A percentile compares a stretch with the other conserved stretches of the same genome.
phyloP scores from a whole-genome alignment of 53 echinoderm and acorn worm genomes.

The Henricia sp. region DNA sequence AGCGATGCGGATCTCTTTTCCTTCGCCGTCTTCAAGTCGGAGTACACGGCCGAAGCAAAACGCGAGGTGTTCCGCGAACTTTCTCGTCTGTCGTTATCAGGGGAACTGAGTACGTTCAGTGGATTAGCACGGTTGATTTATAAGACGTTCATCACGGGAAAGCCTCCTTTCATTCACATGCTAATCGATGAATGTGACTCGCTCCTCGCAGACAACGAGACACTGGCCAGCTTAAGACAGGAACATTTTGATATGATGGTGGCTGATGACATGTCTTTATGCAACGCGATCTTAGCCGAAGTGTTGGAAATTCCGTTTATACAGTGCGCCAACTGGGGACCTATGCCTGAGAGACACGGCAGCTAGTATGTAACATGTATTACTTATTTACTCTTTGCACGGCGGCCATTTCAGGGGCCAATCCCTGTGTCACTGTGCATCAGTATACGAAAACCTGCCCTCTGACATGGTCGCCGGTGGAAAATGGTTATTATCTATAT shows the following conservation, averaged over 20 bases:
- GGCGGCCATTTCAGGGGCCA: no score
- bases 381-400: background rate
- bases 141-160: background rate
- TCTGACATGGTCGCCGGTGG: no score
- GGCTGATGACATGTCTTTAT: background rate
- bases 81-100: background rate
- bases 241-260: conserved; percentile 38
- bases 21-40: conserved; percentile 19
- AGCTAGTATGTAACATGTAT: conserved; percentile 1
- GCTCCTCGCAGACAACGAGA: background rate
- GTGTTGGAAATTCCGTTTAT: conserved; percentile 35
- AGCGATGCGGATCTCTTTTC: conserved; percentile 13
- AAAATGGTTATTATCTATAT: no score
- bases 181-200: background rate
- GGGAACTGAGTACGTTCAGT: background rate
- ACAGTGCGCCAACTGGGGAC: background rate
- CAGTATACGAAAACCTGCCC: no score
- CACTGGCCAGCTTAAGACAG: background rate
- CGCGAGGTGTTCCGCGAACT: conserved; percentile 1
- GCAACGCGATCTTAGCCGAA: conserved; percentile 12
- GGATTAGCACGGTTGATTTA: background rate
- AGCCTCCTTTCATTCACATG: background rate
- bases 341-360: background rate
- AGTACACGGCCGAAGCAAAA: background rate
- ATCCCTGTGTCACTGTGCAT: no score